Base-by-base conservation (phyloP, 2,888 invertebrate genomes). In the Tinea trinotella region DNA sequence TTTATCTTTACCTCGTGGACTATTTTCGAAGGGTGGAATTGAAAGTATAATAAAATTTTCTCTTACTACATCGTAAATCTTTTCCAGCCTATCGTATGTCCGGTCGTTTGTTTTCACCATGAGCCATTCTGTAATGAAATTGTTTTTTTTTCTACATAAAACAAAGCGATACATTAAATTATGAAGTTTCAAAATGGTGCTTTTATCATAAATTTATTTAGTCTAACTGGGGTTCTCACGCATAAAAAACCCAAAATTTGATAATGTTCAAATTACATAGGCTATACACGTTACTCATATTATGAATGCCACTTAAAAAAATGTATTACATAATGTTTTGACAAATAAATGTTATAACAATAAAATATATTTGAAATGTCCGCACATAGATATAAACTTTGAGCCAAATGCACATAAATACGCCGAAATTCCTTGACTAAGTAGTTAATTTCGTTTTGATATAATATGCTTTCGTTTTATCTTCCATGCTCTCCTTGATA, bases 11-110 rank as follows among this genome's bases (percentile, higher is more conserved):
- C 63, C 61, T 34, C 55, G 56, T 61, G 62, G 66, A 65, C 59
- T 60, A 59, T 66, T 66, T 64, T 65, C 61, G 58, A 62, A 62
- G 66, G 61, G 19, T 13, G 62, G 70, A 70, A 77, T 73, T 71
- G 71, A 72, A 71, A 71, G 71, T 68, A 68, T 70, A 73, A 76
- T 75, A 72, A 76, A 74, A 74, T 65, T 65, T 70, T 70, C 65
- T 66, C 61, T 60, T 62, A 63, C 67, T 66, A 62, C 67, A 64
- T 70, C 72, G 71, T 75, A 74, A 76, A 78, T 76, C 73, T 73
- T 70, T 68, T 62, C 60, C 61, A 62, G 62, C 64, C 63, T 63
- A 63, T 63, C 65, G 54, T 57, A 64, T 68, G 69, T 68, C 64
- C 65, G 65, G 60, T 61, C 64, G 66, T 70, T 71, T 75, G 68